A percentile compares a stretch with the other conserved stretches of the same genome.
Evolutionary conservation across 2,888 invertebrate species (phyloP).

Genomic region (Tortricodes alternella): DNA sequence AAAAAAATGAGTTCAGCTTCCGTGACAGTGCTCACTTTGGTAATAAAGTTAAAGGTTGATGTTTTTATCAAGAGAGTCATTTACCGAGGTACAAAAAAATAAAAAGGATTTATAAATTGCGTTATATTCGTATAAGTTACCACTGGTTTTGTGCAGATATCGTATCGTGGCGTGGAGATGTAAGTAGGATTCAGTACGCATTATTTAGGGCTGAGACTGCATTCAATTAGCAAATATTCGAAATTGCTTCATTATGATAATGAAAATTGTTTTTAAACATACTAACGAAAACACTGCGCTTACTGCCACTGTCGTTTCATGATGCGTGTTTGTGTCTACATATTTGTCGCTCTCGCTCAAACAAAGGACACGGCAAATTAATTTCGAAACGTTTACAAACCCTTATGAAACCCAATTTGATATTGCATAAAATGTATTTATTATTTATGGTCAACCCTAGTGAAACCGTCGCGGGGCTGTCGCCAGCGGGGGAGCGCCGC

Average conservation of each 20-base stretch:
- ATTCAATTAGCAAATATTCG: constrained; percentile 16
- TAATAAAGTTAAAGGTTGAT: too few relatives aligned
- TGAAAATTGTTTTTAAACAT: neutral
- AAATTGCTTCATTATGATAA: constrained; percentile 13
- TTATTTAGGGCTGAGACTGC: constrained; percentile 8
- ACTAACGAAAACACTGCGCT: too few relatives aligned
- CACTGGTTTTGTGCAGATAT: neutral
- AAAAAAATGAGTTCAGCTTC: too few relatives aligned
- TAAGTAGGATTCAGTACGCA: constrained; percentile 8
- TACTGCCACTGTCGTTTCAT: too few relatives aligned
- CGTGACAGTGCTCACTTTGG: too few relatives aligned
- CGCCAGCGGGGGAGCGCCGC: constrained; percentile 10
- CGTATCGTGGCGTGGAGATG: constrained; percentile 11
- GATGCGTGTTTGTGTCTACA: too few relatives aligned
- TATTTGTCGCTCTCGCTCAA: too few relatives aligned
- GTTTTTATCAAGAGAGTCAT: too few relatives aligned
- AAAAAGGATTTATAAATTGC: too few relatives aligned
- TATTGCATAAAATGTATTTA: neutral
- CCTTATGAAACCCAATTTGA: neutral
- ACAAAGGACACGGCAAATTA: too few relatives aligned
- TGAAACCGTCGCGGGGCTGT: constrained; percentile 4
- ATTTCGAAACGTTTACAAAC: too few relatives aligned
- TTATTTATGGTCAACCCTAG: constrained; percentile 4
- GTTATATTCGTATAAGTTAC: neutral
- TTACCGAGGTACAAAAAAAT: too few relatives aligned